Evolutionary conservation across 2,888 invertebrate genomes (phyloP).

Genomic region (Papilio elwesi): DNA sequence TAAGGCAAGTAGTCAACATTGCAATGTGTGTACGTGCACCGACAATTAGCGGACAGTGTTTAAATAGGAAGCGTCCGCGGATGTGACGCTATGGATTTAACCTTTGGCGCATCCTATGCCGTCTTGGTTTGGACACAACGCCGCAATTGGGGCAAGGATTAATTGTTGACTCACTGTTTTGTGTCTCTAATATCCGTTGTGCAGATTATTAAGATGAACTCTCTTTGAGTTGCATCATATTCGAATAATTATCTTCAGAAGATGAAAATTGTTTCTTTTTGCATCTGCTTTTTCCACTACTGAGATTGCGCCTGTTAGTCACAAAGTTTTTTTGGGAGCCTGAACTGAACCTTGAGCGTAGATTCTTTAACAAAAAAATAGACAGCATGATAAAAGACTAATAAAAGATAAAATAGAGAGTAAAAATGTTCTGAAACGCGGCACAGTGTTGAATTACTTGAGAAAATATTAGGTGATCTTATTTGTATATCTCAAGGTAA

Average conservation of each 20-base stretch:
- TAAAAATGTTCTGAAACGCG: background rate
- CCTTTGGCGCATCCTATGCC: constrained; percentile 78
- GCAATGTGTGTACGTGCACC: constrained; percentile 58
- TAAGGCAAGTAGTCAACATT: constrained; percentile 42
- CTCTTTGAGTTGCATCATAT: constrained; percentile 4
- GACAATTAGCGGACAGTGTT: constrained; percentile 68
- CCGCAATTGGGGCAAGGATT: constrained; percentile 59
- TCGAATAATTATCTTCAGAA: constrained; percentile 2
- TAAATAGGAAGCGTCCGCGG: constrained; percentile 80
- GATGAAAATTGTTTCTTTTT: background rate
- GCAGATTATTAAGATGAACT: constrained; percentile 12
- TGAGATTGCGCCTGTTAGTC: background rate
- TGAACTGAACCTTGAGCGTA: background rate
- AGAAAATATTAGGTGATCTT: background rate
- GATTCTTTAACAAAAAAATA: constrained; percentile 8
- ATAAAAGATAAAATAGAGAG: background rate
- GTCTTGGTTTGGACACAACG: constrained; percentile 69
- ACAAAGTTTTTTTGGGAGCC: constrained; percentile 13
- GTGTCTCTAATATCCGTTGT: constrained; percentile 24
- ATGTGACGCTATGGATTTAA: constrained; percentile 81
- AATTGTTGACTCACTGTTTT: constrained; percentile 59
- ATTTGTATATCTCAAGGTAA: no score
- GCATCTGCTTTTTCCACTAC: background rate
- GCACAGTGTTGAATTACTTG: background rate
- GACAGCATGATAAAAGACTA: background rate